Base-by-base conservation (phyloP, 2,888 invertebrate genomes). In the Ptychoptera contaminata region DNA sequence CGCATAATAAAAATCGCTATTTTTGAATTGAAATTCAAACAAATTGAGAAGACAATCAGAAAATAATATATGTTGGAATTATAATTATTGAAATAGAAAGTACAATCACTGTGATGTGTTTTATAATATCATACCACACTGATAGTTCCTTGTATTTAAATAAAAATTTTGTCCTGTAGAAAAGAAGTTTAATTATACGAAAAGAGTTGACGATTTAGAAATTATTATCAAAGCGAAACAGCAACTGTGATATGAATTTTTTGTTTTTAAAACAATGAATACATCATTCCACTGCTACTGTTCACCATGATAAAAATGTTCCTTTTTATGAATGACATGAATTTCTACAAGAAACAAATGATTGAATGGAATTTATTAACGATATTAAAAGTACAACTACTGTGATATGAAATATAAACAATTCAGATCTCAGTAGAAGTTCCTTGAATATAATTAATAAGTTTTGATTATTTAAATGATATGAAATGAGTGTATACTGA, bases 201-300 rank as follows among this genome's bases (percentile, higher is more conserved):
- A 5, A 23, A 23, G 7, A 7, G 4, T 5, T 23, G 23, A 23
- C 7, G 23, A 23, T 23, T 23, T 5, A 5, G 23, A 23, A 23
- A 23, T 23, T 7, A 23, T 23, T 23, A 62, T 62, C 61, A 61
- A 60, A 61, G 61, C 62, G 63, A 62, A 63, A 63, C 62, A 64
- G 62, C 61, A 61, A 64, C 63, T 63, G 63, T 63, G 63, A 63
- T 63, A 59, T 61, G 57, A 48, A 50, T 48, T 49, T 5, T 23
- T 5, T 5, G 7, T 23, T 5, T 5, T 23, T 23, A 23, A 23
- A 23, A 5, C 7, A 23, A 23, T 23, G 7, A 23, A 23, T 23
- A 23, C 44, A 49, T 50, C 52, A 61, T 61, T 63, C 61, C 63
- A 63, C 63, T 59, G 63, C 62, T 63, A 61, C 63, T 62, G 62